Percentiles rank a stretch among this genome's conserved stretches.
Evolutionary conservation across 1,140 invertebrate species (phyloP).

Genomic region (Tenebrio molitor): DNA sequence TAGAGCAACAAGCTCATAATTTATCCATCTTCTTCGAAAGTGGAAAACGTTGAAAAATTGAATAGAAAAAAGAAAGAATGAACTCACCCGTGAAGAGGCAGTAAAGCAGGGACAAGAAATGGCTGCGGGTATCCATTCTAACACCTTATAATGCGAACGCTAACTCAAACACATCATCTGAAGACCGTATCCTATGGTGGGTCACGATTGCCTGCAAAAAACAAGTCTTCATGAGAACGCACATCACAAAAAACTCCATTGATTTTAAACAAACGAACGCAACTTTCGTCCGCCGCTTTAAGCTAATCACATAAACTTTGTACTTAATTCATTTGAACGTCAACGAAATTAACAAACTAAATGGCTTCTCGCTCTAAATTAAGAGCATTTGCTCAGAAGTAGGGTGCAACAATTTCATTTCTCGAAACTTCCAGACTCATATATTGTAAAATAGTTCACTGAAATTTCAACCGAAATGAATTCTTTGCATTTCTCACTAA

Average conservation of each 20-base stretch:
- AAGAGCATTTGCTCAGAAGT: not conserved
- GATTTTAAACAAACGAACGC: too few species aligned
- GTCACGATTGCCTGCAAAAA: not conserved
- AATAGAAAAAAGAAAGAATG: conserved; percentile 5
- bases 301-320: not conserved
- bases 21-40: conserved; percentile 20
- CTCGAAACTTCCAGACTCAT: not conserved
- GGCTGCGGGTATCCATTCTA: conserved; percentile 34
- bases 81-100: conserved; percentile 51
- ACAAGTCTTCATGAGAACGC: not conserved
- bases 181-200: not conserved
- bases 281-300: not conserved
- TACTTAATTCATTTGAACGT: not conserved
- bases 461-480: not conserved
- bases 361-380: not conserved
- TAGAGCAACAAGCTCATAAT: conserved; percentile 41
- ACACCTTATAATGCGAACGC: conserved; percentile 32
- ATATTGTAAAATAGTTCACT: not conserved
- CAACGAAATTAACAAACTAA: not conserved
- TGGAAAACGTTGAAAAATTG: conserved; percentile 17
- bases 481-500: not conserved
- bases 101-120: conserved; percentile 42
- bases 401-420: not conserved
- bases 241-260: not conserved
- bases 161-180: conserved; percentile 41